A percentile compares a stretch with the other conserved stretches of the same genome.
Evolutionary conservation across 2,113 vertebrate genomes (phyloP).

Genomic region (Oceanites oceanicus): DNA sequence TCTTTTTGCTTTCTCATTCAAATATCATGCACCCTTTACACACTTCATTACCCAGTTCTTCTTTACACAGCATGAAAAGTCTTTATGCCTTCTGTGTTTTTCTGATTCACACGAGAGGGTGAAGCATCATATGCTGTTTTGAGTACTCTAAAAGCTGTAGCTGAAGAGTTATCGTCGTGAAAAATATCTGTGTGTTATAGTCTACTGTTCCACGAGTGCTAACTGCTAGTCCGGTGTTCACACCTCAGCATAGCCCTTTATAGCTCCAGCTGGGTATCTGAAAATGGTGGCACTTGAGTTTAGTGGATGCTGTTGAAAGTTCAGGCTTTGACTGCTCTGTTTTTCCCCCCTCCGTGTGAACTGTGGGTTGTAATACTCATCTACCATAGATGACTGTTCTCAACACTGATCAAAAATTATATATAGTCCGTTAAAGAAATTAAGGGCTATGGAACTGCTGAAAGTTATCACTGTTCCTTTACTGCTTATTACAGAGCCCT

Average conservation of each 20-base stretch:
- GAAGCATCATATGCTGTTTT: not conserved
- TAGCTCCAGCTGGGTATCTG: not conserved
- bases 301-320: not conserved
- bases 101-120: not conserved
- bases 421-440: not conserved
- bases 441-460: not conserved
- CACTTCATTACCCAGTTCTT: conserved; percentile 50
- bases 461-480: not conserved
- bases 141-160: not conserved
- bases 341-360: not conserved
- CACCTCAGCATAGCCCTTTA: not conserved
- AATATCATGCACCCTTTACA: conserved; percentile 1
- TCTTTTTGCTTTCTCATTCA: conserved; percentile 33
- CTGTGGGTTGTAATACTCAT: not conserved
- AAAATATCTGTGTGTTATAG: not conserved
- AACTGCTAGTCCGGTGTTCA: not conserved
- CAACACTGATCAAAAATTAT: not conserved
- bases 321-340: not conserved
- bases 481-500: not conserved
- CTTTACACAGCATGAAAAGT: conserved; percentile 3
- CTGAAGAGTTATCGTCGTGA: not conserved
- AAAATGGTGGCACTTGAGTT: not conserved
- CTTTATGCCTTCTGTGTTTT: not conserved
- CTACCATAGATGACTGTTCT: not conserved
- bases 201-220: not conserved